A percentile compares a stretch with the other conserved stretches of the same genome.
These are phyloP conservation scores for Acholoe squamosa DNA, from an alignment of 2,888 invertebrate genomes.

Conservation along the genomic window DNA sequence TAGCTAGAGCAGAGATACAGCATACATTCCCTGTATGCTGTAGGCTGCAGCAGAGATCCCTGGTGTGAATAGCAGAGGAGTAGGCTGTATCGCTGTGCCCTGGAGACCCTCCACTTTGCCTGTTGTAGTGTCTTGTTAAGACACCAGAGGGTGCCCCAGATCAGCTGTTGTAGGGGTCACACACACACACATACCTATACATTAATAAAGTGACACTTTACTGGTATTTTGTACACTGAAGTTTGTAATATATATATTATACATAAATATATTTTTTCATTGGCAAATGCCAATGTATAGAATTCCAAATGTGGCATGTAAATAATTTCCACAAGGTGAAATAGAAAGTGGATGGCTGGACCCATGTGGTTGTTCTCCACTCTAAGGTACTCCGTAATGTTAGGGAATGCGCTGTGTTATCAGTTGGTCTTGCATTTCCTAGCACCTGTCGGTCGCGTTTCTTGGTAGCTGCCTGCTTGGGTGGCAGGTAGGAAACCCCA, in stretches of 20 bases:
- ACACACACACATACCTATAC: not conserved
- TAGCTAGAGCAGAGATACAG: not conserved
- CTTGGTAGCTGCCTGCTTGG: not conserved
- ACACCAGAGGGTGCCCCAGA: constrained; percentile 16
- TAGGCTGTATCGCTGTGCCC: not conserved
- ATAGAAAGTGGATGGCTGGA: not conserved
- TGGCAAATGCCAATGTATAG: constrained; percentile 54
- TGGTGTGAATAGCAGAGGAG: not conserved
- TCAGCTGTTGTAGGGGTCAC: not conserved
- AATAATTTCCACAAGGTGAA: not conserved
- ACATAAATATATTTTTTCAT: constrained; percentile 63
- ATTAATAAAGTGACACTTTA: constrained; percentile 54
- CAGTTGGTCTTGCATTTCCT: not conserved
- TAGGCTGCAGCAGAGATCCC: constrained; percentile 1
- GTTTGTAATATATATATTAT: constrained; percentile 63
- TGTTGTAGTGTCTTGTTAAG: not conserved
- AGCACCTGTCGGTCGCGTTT: not conserved
- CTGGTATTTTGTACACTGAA: constrained; percentile 62
- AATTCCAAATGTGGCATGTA: constrained; percentile 52
- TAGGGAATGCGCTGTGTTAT: not conserved
- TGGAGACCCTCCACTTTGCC: not conserved
- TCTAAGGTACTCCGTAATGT: not conserved
- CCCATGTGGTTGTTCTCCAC: not conserved
- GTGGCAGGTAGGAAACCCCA: not conserved
- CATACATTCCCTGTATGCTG: not conserved